Percentiles rank a stretch among this genome's conserved stretches.
These are phyloP conservation scores for Ethmia dodecea DNA, from an alignment of 2,888 invertebrate genomes.

Conservation along the genomic window DNA sequence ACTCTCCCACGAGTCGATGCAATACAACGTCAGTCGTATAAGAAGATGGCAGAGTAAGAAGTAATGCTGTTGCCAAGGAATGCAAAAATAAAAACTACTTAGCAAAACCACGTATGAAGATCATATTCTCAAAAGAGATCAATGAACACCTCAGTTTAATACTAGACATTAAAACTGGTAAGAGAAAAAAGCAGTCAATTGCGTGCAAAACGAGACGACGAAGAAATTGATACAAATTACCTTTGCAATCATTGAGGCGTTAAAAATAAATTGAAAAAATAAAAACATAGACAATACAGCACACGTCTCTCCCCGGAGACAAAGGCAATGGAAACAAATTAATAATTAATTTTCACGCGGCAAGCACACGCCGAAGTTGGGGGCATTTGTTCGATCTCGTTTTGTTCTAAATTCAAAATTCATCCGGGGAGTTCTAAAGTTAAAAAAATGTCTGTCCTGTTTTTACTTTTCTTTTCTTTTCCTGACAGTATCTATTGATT, in stretches of 20 bases:
- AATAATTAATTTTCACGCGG: constrained; percentile 71
- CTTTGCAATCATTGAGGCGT: constrained; percentile 51
- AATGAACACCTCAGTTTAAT: neutral
- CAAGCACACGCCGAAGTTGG: constrained; percentile 48
- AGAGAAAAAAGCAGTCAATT: too few species aligned
- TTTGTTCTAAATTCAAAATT: constrained; percentile 65
- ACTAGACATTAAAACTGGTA: neutral
- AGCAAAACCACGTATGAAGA: too few species aligned
- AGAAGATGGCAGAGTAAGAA: constrained; percentile 2
- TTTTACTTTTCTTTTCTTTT: constrained; percentile 17
- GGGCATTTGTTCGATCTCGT: constrained; percentile 56
- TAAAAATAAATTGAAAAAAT: constrained; percentile 46
- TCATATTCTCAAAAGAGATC: neutral
- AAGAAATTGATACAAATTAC: constrained; percentile 53
- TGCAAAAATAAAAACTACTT: constrained; percentile 8
- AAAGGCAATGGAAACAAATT: constrained; percentile 63
- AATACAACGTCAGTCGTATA: neutral
- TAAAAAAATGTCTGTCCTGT: constrained; percentile 44
- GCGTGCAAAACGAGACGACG: neutral
- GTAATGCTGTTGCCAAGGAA: constrained; percentile 4
- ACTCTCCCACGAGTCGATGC: constrained; percentile 6
- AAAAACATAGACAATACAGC: constrained; percentile 45
- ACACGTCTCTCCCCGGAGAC: constrained; percentile 47
- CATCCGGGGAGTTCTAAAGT: constrained; percentile 54
- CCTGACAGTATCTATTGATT: constrained; percentile 9